phyloP scores from a whole-genome alignment of 2,113 vertebrate genomes.

The Cygnus atratus region DNA sequence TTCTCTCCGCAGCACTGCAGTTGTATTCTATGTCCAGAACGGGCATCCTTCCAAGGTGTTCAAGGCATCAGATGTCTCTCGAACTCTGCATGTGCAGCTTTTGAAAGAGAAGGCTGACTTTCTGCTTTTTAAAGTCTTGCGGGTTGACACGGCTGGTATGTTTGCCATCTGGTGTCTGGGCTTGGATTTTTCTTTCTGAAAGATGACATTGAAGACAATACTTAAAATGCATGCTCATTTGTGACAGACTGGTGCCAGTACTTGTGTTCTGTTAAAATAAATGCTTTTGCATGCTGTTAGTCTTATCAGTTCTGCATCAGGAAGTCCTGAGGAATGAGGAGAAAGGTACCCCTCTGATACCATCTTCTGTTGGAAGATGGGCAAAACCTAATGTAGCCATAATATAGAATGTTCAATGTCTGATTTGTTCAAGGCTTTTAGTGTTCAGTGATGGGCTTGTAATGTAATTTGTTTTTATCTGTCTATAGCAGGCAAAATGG shows the following conservation, averaged over 20 bases:
- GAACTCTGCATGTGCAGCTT: constrained; percentile 79
- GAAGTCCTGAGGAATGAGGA: not conserved
- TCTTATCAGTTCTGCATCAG: not conserved
- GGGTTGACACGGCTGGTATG: constrained; percentile 87
- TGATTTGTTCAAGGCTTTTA: not conserved
- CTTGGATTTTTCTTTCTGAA: not conserved
- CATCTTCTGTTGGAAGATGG: not conserved
- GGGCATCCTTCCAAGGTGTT: constrained; percentile 73
- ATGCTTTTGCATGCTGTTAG: not conserved
- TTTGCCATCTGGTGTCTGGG: not conserved
- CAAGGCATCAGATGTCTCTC: constrained; percentile 78
- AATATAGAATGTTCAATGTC: not conserved
- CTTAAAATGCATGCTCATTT: not conserved
- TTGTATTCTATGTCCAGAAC: constrained; percentile 83
- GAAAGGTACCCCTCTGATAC: not conserved
- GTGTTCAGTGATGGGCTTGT: not conserved
- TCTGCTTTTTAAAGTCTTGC: constrained; percentile 87
- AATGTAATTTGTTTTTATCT: not conserved
- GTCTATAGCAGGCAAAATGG: not conserved
- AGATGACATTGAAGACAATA: not conserved
- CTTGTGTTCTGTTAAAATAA: not conserved
- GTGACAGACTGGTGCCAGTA: not conserved
- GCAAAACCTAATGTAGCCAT: not conserved
- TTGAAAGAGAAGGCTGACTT: constrained; percentile 85
- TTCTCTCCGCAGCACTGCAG: constrained; percentile 78